These are phyloP conservation scores for Gymnarchus niloticus DNA, from an alignment of 2,113 vertebrate species.

Conservation along the genomic window DNA sequence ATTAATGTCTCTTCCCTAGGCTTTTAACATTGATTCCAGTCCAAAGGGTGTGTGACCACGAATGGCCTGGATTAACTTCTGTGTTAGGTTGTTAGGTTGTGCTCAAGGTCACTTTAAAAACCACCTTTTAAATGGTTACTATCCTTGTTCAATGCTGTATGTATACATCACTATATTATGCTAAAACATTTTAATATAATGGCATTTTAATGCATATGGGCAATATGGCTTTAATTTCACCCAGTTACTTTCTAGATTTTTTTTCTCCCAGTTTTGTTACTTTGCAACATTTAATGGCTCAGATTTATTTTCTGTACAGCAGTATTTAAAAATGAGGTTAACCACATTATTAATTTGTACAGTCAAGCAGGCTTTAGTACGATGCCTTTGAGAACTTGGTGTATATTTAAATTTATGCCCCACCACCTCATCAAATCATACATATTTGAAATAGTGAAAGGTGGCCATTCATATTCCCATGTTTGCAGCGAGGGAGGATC, in stretches of 20 bases:
- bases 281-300: not conserved
- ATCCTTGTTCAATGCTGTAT: constrained; percentile 72
- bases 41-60: constrained; percentile 87
- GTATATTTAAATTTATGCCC: not conserved
- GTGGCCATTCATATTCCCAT: not conserved
- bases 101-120: constrained; percentile 97
- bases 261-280: not conserved
- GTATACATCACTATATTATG: constrained; percentile 59
- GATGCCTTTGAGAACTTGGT: not conserved
- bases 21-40: constrained; percentile 76
- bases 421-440: not conserved
- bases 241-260: not conserved
- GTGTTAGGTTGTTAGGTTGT: constrained; percentile 79
- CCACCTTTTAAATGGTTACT: constrained; percentile 77
- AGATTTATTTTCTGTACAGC: not conserved
- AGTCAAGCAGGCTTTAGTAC: not conserved
- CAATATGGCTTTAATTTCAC: not conserved
- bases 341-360: not conserved
- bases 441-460: not conserved
- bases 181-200: not conserved
- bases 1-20: constrained; percentile 77
- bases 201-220: not conserved
- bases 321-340: too few relatives aligned
- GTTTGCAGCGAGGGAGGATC: not conserved
- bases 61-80: constrained; percentile 80